Percentiles rank a stretch among this genome's conserved stretches.
phyloP scores from a whole-genome alignment of 2,113 vertebrate species.

The Xenopus borealis region DNA sequence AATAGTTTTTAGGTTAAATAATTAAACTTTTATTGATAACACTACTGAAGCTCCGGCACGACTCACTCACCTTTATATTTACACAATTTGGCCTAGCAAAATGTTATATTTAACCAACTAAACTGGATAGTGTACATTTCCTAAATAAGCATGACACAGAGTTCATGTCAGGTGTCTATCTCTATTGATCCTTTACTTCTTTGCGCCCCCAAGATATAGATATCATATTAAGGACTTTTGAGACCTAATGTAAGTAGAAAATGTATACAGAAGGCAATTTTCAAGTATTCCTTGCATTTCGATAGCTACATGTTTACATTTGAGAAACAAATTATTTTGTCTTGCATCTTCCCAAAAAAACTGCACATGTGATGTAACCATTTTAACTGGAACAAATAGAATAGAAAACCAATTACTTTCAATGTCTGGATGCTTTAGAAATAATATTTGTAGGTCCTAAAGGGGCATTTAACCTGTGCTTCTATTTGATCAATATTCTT shows the following conservation, averaged over 20 bases:
- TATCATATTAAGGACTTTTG: background rate
- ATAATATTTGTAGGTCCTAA: background rate
- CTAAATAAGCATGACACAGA: background rate
- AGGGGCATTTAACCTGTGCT: too few relatives aligned
- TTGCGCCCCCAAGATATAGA: background rate
- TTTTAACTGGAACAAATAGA: background rate
- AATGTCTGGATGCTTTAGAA: background rate
- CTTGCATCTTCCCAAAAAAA: background rate
- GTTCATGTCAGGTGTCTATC: background rate
- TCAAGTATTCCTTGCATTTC: background rate
- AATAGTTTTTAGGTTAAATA: too few relatives aligned
- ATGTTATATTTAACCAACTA: too few relatives aligned
- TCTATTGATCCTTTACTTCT: background rate
- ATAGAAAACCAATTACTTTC: background rate
- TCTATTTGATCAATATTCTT: too few relatives aligned
- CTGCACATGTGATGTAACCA: background rate
- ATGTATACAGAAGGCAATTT: constrained; percentile 1
- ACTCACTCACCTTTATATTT: too few relatives aligned
- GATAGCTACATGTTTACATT: background rate
- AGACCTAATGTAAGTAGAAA: background rate
- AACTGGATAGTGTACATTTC: background rate
- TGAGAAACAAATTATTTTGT: background rate
- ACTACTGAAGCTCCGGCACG: too few relatives aligned
- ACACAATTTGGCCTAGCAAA: too few relatives aligned
- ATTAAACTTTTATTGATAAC: too few relatives aligned